Conservation (phyloP, 92 coral and sea anemone species). For the Porites cylindrica region DNA sequence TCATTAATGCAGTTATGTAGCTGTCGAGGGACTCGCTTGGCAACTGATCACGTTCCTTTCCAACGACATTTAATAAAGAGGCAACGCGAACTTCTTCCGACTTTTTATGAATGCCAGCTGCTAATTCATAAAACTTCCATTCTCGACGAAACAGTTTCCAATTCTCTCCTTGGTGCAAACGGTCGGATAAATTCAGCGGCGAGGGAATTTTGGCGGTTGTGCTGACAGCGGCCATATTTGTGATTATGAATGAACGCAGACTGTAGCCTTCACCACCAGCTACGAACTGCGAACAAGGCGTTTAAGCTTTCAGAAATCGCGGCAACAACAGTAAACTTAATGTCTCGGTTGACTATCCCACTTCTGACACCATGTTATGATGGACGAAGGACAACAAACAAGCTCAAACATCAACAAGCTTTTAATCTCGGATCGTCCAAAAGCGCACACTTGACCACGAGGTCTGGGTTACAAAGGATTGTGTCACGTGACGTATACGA, state of each 20-base stretch:
- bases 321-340: neutral
- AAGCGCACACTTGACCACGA: no score
- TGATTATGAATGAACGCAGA: neutral
- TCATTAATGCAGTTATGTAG: no score
- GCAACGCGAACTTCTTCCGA: conserved; percentile 1
- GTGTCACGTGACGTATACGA: no score
- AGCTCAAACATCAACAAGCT: no score
- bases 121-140: neutral
- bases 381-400: no score
- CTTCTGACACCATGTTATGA: no score
- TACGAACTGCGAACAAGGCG: neutral
- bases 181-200: neutral
- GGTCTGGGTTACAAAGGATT: no score
- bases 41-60: neutral
- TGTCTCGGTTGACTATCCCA: no score
- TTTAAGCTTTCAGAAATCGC: neutral
- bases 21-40: neutral
- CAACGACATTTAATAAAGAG: neutral
- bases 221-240: neutral
- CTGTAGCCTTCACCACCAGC: neutral
- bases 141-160: neutral
- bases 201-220: neutral
- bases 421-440: no score
- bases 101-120: conserved; percentile 15
- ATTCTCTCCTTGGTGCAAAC: neutral